These are phyloP conservation scores for Isurus oxyrinchus DNA, from an alignment of 2,113 vertebrate species.

Conservation along the genomic window DNA sequence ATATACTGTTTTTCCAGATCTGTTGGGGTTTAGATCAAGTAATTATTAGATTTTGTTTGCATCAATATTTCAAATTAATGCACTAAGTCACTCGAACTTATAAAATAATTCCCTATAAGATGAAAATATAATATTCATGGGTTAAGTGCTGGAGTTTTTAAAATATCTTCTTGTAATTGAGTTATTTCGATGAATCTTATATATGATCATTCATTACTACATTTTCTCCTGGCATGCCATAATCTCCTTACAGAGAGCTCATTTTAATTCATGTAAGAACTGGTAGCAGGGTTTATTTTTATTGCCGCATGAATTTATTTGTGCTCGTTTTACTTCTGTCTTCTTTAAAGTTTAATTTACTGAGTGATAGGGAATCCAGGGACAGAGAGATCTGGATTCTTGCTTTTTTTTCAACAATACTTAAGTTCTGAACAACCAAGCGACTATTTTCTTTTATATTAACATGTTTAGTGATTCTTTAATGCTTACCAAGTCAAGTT, in stretches of 20 bases:
- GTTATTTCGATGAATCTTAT: neutral
- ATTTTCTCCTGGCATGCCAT: neutral
- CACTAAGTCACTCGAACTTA: neutral
- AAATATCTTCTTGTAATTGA: neutral
- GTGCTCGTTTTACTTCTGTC: neutral
- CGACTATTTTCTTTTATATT: neutral
- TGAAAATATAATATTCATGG: neutral
- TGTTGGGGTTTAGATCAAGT: neutral
- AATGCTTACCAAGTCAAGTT: neutral
- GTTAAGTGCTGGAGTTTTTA: neutral
- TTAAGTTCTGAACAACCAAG: no score
- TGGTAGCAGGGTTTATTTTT: neutral
- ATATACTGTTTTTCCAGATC: neutral
- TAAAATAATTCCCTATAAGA: neutral
- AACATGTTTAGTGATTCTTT: neutral
- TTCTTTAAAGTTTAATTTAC: neutral
- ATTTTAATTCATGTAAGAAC: neutral
- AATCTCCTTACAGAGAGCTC: neutral
- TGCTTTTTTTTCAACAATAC: no score
- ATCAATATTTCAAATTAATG: neutral
- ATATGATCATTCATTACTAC: neutral
- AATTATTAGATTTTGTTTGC: neutral
- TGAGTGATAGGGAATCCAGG: neutral
- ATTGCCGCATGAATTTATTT: neutral
- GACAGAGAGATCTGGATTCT: no score